Evolutionary conservation across 2,888 invertebrate species (phyloP), one percentile per base, ranked within the genome.

Genomic region (Mimumesa dahlbomi): DNA sequence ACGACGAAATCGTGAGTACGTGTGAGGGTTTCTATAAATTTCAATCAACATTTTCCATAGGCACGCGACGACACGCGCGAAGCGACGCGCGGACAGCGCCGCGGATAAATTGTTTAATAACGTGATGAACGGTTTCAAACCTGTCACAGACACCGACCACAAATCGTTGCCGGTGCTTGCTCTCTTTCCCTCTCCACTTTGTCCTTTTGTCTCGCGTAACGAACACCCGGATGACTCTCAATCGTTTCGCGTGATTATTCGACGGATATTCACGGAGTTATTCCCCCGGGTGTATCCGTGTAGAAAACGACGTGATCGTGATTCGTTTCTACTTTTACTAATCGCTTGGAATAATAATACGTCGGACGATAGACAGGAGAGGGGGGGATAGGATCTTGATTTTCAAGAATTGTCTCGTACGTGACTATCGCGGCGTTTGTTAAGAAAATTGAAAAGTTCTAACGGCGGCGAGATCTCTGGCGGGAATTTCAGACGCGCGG

Each of bases 71-170:
- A 25, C 38, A 29, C 36, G 18, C 50, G 56, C 38, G 45, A 14
- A 14, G 58, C 34, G 34, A 48, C 58, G 31, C 7, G 7, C 42
- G 52, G 34, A 25, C 22, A 22, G 31, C 36, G 13, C 46, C 63
- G 54, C 56, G 82, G 71, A 76, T 82, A 80, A 84, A 84, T 85
- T 84, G 84, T 84, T 83, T 82, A 82, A 81, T 81, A 77, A 71
- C 59, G 53, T 83, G 81, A 83, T 77, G 71, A 77, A 81, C 77
- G 77, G 69, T 52, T 64, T 61, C 50, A 53, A 72, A 74, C 48
- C 79, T 81, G 83, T 78, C 85, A 77, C 63, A 21, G 22, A 21
- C 82, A 80, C 73, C 54, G 66, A 53, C 80, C 83, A 77, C 80
- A 83, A 78, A 80, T 77, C 75, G 69, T 82, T 82, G 69, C 65